Conservation (phyloP, 2,797 vertebrate species). For the Rhabdophis nuchalis region DNA sequence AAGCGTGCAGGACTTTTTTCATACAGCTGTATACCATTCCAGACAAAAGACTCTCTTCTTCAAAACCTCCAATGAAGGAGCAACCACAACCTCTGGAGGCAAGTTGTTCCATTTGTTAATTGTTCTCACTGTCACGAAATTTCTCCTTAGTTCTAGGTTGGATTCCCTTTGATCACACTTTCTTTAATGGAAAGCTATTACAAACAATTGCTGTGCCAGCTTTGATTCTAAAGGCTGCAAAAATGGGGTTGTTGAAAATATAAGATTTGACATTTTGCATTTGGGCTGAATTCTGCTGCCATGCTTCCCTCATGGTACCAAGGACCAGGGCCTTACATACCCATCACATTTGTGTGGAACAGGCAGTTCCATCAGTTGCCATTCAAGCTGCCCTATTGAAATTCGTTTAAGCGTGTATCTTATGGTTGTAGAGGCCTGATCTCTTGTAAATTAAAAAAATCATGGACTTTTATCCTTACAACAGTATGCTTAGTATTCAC, state of each 20-base stretch:
- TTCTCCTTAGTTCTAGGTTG: background rate
- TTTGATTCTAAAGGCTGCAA: background rate
- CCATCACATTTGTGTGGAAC: background rate
- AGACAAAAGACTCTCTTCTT: background rate
- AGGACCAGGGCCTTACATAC: background rate
- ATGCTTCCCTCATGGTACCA: background rate
- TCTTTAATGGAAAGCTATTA: background rate
- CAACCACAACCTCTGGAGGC: background rate
- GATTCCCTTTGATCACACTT: background rate
- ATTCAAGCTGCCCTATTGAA: background rate
- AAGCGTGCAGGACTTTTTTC: too few species aligned
- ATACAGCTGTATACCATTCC: background rate
- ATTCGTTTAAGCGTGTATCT: background rate
- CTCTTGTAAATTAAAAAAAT: background rate
- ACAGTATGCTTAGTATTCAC: background rate
- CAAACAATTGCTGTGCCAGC: background rate
- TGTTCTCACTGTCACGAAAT: background rate
- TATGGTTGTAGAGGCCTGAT: background rate
- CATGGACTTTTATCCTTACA: background rate
- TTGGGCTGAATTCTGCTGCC: background rate
- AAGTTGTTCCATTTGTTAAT: background rate
- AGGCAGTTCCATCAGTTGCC: background rate
- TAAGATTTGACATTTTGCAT: background rate
- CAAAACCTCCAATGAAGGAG: background rate
- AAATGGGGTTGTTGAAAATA: background rate